Evolutionary conservation across 1,140 invertebrate genomes (phyloP), one percentile per base, ranked within the genome.

Genomic region (Drosophila nasuta): DNA sequence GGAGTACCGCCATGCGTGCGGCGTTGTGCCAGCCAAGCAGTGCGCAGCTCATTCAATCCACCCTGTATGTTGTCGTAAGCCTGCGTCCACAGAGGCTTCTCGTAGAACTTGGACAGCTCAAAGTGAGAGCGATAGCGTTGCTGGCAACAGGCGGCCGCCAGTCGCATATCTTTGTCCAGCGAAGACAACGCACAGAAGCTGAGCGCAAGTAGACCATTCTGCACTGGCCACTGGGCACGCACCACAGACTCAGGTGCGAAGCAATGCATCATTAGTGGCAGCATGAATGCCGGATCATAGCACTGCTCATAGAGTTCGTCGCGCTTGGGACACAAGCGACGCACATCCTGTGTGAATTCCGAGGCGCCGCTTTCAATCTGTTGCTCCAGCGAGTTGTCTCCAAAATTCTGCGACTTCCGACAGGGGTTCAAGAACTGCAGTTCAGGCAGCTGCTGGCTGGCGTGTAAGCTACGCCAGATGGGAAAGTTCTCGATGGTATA

Each of bases 401-500:
- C 92, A 11, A 90, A 92, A 1, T 11, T 35, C 6, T 66, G 58
- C 0, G 62, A 72, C 35, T 77, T 78, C 0, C n/a, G 48, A 0
- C 51, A 8, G 0, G 89, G 89, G 64, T 91, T 68, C 1, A 64
- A 28, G 65, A 92, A 92, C 51, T 81, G 30, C 6, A 79, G 6
- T 1, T 41, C 11, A 0, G 92, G 92, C 52, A 92, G 5, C 58
- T 92, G 92, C 17, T 83, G 41, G 7, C 78, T 65, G 28, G 83
- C 68, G 65, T 92, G 77, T 30, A 93, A 48, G 28, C 76, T 79
- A 1, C 92, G 78, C 91, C 92, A 92, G 17, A 92, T 81, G 17
- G 96, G 96, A 91, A 96, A 97, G 80, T 96, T 94, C 77, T 93
- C 93, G 1, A 97, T 94, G 1, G 96, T 97, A 28, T 94, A 93